Conservation (phyloP, 2,888 invertebrate genomes). For the Tetragnatha montana region DNA sequence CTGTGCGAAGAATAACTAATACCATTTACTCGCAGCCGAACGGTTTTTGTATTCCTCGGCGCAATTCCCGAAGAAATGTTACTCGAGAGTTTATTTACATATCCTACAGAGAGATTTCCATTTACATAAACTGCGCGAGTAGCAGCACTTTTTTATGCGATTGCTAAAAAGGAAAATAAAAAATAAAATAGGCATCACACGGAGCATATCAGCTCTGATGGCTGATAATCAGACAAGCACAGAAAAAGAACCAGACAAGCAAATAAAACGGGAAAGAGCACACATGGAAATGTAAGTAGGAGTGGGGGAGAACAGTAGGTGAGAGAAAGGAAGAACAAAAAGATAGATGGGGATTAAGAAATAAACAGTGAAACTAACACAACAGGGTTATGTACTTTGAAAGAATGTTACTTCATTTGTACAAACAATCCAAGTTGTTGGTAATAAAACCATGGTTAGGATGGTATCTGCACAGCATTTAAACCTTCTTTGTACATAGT, state of each 20-base stretch:
- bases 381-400: no score
- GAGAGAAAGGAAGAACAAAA: conserved; percentile 13
- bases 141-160: neutral
- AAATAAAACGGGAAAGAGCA: conserved; percentile 41
- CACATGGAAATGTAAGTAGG: conserved; percentile 44
- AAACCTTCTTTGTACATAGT: no score
- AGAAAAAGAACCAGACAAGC: conserved; percentile 21
- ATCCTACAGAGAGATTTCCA: neutral
- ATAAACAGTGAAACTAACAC: neutral
- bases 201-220: conserved; percentile 57
- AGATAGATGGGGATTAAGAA: conserved; percentile 1
- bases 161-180: conserved; percentile 9
- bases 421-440: no score
- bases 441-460: no score
- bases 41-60: neutral
- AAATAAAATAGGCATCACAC: conserved; percentile 64
- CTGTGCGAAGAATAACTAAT: neutral
- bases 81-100: neutral
- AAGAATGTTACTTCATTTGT: no score
- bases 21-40: neutral
- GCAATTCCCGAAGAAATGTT: neutral
- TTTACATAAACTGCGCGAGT: neutral
- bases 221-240: conserved; percentile 38
- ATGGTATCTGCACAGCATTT: no score
- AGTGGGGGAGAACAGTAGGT: conserved; percentile 40